Percentiles rank a stretch among this genome's conserved stretches.
These are phyloP conservation scores for Theristus sp. DNA, from an alignment of 2,888 invertebrate genomes.

Conservation along the genomic window DNA sequence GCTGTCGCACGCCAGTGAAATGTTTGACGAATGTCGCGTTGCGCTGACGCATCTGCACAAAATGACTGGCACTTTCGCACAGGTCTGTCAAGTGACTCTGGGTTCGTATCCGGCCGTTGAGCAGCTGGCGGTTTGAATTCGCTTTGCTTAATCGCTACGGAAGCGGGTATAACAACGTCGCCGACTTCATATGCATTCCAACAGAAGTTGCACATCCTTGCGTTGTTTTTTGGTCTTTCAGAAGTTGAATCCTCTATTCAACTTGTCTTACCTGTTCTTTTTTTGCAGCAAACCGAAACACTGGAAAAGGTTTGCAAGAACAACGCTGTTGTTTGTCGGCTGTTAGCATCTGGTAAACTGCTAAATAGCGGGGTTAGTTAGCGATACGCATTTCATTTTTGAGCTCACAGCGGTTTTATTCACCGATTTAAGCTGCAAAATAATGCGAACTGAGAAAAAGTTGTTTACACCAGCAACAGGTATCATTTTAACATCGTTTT, in stretches of 20 bases:
- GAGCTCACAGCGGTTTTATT: no score
- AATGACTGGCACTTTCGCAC: not conserved
- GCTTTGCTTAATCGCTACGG: no score
- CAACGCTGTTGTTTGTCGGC: not conserved
- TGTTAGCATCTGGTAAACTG: not conserved
- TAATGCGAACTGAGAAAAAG: not conserved
- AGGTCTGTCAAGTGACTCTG: not conserved
- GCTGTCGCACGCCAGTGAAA: not conserved
- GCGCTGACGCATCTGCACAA: not conserved
- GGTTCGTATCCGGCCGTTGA: not conserved
- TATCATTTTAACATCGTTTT: no score
- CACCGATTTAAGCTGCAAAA: no score
- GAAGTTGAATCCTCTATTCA: no score
- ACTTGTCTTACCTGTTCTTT: no score
- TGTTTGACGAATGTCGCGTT: not conserved
- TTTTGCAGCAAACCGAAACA: not conserved
- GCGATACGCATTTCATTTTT: not conserved
- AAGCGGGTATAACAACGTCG: no score
- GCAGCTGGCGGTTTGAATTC: no score
- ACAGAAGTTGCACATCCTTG: no score
- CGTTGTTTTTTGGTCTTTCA: no score
- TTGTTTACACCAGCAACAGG: no score
- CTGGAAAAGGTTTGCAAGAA: not conserved
- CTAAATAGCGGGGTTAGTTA: not conserved
- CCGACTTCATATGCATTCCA: no score